Base-by-base conservation (phyloP, 2,113 vertebrate genomes). In the Psittacula cyanocephala region DNA sequence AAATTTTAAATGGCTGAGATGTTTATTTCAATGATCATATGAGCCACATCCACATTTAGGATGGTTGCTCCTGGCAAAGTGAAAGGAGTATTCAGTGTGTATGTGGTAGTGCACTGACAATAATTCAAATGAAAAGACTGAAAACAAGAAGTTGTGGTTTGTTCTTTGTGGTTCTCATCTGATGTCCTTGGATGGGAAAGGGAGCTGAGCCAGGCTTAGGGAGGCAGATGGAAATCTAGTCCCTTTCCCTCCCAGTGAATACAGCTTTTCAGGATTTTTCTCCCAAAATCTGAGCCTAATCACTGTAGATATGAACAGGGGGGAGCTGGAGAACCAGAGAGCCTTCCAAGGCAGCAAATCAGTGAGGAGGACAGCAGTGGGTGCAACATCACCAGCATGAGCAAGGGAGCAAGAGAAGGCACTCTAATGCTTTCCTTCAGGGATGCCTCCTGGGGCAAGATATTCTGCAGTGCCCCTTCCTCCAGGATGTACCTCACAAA, bases 11-110 rank as follows among this genome's bases (percentile, higher is more conserved):
- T 17, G 35, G 33, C 69, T 53, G 77, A 62, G 72, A 71, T 91
- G 82, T 93, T 97, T 93, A 91, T 93, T 94, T 86, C 69, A 31
- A 18, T 19, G 50, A 86, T 91, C 60, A 27, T 63, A 44, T 1
- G 7, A 75, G 65, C 25, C 0, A 0, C 69, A 93, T 79, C 49
- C n/a, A 12, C 41, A 35, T 52, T 83, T 93, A 68, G 49, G 64
- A 25, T 33, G 31, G 82, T 2, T 81, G 71, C 43, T 71, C 6
- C 67, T 37, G 55, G 55, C 55, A 68, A 86, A 91, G 50, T 37
- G 60, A 80, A 74, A 29, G 49, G 75, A 83, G 37, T 16, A 17
- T 16, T 53, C 5, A 1, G 24, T 2, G n/a, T 0, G 1, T 18
- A 9, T 37, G 59, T 27, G 47, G 15, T 69, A 28, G 41, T 37